Evolutionary conservation across 2,888 invertebrate species (phyloP), one percentile per base, ranked within the genome.

Genomic region (Chalcis sispes): DNA sequence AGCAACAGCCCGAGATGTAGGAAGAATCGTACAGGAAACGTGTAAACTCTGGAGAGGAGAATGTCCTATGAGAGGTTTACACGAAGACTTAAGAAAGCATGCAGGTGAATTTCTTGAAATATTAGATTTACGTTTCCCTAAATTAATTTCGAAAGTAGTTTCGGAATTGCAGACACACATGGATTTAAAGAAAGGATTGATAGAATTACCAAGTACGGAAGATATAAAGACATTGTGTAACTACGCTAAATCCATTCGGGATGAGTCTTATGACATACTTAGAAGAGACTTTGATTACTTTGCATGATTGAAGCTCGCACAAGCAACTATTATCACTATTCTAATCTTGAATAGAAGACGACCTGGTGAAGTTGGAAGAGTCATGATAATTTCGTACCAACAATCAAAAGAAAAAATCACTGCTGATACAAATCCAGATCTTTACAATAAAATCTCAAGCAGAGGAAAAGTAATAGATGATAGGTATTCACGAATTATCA

Each of bases 311-410:
- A 23, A 32, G 1, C 48, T 76, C n/a, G 58, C 46, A 18, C 65
- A 70, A 59, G 42, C 59, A 13, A 78, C 72, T 46, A 23, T 78
- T 20, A 59, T 65, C 1, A 48, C 65, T 0, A 52, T 61, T 10
- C 52, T 70, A 48, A 42, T 76, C 23, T 69, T 76, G 15, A 78
- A 78, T 52, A 65, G 75, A 1, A 62, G 70, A 42, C 32, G 66
- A 36, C 59, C 78, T 25, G 70, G 32, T 2, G 58, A 58, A 18
- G 27, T 54, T 27, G 10, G n/a, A 62, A 56, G 20, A 56, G 18
- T 52, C 18, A 4, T 23, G 20, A 52, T 8, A 23, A 52, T 3
- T 4, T 52, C 7, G 5, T 52, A 23, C 13, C 8, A 23, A 23
- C 2, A 23, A 20, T 52, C 52, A 4, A 52, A 20, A 20, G 20